A percentile compares a stretch with the other conserved stretches of the same genome.
Conservation (phyloP, 92 coral and sea anemone species). For the Paramuricea clavata region DNA sequence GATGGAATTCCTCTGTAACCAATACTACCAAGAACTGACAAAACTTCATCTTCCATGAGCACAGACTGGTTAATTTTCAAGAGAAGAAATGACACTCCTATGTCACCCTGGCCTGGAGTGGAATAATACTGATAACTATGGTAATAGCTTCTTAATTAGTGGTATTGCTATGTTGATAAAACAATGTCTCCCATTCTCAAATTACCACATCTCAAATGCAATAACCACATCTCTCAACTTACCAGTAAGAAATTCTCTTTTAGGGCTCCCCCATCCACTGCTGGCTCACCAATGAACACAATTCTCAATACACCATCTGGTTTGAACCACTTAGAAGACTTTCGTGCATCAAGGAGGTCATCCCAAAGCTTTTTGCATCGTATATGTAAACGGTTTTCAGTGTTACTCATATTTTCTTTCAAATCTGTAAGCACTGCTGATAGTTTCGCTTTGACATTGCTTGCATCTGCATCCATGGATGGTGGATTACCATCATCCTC, state of each 20-base stretch:
- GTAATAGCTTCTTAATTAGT: background rate
- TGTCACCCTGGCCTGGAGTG: background rate
- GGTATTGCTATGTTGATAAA: background rate
- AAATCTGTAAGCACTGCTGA: background rate
- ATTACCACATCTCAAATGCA: background rate
- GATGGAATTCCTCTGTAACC: background rate
- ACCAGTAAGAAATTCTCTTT: background rate
- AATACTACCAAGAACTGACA: constrained; percentile 1
- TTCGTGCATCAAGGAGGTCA: background rate
- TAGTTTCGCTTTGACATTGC: background rate
- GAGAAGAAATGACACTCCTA: too few species aligned
- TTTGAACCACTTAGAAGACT: background rate
- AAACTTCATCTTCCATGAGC: constrained; percentile 4
- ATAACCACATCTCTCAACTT: background rate
- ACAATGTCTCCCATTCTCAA: background rate
- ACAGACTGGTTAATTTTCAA: too few species aligned
- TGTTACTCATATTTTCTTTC: background rate
- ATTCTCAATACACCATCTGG: background rate
- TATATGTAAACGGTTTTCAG: background rate
- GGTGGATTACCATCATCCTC: background rate
- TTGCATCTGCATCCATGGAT: background rate
- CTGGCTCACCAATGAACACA: background rate
- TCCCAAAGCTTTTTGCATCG: background rate
- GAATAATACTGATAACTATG: too few species aligned
- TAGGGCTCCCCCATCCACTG: background rate